A percentile compares a stretch with the other conserved stretches of the same genome.
These are phyloP conservation scores for Brachypalpus laphriformis DNA, from an alignment of 2,888 invertebrate genomes.

Conservation along the genomic window DNA sequence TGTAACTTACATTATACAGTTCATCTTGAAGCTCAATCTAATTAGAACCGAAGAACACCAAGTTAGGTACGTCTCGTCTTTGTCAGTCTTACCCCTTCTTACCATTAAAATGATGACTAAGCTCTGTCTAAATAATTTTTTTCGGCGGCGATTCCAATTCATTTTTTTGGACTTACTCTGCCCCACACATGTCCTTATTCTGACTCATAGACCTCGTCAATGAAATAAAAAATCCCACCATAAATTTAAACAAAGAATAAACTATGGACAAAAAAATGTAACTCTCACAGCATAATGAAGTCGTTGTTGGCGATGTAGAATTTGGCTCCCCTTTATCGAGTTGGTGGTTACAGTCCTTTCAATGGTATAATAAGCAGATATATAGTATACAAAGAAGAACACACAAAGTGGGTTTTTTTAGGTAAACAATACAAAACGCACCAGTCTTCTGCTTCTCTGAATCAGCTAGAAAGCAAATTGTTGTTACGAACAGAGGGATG, in stretches of 20 bases:
- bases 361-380: not conserved
- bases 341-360: constrained; percentile 1
- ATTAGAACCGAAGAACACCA: no score
- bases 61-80: no score
- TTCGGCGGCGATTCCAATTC: not conserved
- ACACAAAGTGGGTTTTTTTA: not conserved
- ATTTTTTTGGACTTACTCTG: not conserved
- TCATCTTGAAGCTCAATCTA: no score
- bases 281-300: not conserved
- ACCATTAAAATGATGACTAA: not conserved
- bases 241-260: not conserved
- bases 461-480: not conserved
- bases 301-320: not conserved
- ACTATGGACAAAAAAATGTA: not conserved
- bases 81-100: no score
- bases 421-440: not conserved
- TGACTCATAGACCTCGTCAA: not conserved
- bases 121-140: not conserved
- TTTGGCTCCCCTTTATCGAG: not conserved
- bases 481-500: not conserved
- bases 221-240: not conserved
- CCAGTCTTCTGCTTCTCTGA: not conserved
- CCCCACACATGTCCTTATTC: not conserved
- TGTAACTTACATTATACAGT: no score
- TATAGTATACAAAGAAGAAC: not conserved